Evolutionary conservation across 2,888 invertebrate genomes (phyloP).

Genomic region (Ganaspis brasiliensis): DNA sequence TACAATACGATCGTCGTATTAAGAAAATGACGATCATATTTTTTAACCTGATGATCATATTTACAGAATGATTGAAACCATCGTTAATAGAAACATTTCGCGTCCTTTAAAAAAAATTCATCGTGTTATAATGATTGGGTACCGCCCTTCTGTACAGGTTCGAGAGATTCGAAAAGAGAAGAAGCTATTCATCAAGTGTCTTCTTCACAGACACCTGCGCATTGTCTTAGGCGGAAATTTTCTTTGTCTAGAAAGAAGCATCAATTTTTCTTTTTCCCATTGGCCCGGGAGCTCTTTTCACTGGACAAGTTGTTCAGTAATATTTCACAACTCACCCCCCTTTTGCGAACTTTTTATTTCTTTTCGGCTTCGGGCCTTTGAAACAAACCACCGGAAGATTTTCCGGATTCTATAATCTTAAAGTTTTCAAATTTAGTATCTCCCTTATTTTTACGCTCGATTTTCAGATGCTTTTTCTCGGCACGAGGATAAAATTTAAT

Average conservation of each 20-base stretch:
- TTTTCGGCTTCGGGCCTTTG: constrained; percentile 9
- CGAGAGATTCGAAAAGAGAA: neutral
- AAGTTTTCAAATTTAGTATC: neutral
- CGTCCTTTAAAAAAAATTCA: constrained; percentile 27
- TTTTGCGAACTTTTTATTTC: neutral
- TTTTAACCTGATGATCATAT: neutral
- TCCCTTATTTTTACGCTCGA: constrained; percentile 1
- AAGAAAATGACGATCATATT: neutral
- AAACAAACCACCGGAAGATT: neutral
- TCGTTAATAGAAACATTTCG: constrained; percentile 28
- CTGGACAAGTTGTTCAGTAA: constrained; percentile 27
- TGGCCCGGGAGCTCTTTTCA: neutral
- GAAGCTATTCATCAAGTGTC: constrained; percentile 15
- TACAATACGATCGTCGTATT: no score
- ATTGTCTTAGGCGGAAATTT: constrained; percentile 32
- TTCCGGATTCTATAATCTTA: neutral
- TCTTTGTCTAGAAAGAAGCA: neutral
- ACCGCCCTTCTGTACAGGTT: neutral
- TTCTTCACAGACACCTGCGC: constrained; percentile 28
- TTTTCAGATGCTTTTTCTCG: neutral
- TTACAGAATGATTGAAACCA: constrained; percentile 14
- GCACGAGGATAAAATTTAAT: constrained; percentile 7
- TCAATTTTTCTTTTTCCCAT: neutral
- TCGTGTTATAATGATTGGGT: neutral
- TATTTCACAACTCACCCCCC: constrained; percentile 13